These are phyloP conservation scores for Columba livia DNA, from an alignment of 2,113 vertebrate species.

Conservation along the genomic window DNA sequence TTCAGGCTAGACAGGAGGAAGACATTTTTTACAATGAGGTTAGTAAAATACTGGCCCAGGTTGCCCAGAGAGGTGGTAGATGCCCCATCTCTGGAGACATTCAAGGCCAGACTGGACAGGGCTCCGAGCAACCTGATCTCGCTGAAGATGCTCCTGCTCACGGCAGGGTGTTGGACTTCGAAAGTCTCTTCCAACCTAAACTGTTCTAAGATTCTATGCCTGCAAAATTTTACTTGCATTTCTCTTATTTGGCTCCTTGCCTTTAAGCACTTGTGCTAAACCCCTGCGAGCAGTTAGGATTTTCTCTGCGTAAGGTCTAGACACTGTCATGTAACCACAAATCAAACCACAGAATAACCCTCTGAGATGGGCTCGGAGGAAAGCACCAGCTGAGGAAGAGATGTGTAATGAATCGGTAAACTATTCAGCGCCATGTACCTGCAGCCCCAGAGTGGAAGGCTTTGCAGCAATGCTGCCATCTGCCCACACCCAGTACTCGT, in stretches of 20 bases:
- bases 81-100: too few species aligned
- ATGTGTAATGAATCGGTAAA: not conserved
- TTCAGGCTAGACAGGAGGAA: too few species aligned
- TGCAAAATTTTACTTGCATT: not conserved
- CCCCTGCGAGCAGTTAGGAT: not conserved
- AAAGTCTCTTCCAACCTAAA: too few species aligned
- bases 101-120: too few species aligned
- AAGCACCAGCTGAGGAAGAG: not conserved
- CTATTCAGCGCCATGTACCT: rapidly evolving
- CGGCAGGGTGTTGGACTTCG: too few species aligned
- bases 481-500: not conserved
- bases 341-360: not conserved
- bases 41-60: too few species aligned
- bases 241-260: not conserved
- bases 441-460: not conserved
- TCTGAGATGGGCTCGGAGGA: not conserved
- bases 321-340: not conserved
- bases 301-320: not conserved
- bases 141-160: too few species aligned
- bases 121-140: too few species aligned
- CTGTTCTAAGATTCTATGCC: too few species aligned
- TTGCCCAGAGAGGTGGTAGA: too few species aligned
- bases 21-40: too few species aligned
- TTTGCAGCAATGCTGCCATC: not conserved
- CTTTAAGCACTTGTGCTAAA: not conserved